Base-by-base conservation (phyloP, 1,140 invertebrate species). In the Penaeus chinensis region DNA sequence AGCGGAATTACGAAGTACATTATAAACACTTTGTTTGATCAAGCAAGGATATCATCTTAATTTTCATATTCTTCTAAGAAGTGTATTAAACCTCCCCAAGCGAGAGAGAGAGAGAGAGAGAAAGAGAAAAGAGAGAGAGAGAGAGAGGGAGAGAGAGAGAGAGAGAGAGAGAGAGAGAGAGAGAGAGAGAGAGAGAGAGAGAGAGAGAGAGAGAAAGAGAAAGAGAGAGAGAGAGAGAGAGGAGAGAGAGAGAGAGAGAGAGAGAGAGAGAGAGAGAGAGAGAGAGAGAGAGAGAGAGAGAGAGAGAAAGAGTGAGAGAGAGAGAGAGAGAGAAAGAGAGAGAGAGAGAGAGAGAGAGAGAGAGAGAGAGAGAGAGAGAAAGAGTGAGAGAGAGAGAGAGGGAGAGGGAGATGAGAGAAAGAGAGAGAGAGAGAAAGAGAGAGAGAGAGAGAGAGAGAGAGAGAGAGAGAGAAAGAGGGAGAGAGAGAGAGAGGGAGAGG, bases 351-450 rank as follows among this genome's bases (percentile, higher is more conserved):
- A 47, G 47, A 60, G 27, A n/a, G 60, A 69, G 65, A 19, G 27
- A 24, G 61, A 24, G 66, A 54, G n/a, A 71, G n/a, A 74, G 32
- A 66, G 27, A 66, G 24, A 69, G 27, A 20, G 32, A 32, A 47
- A 18, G 27, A 78, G 37, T 61, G n/a, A 63, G 61, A 16, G n/a
- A 37, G 24, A 32, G 71, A 2, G 71, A 74, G 24, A 5, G 5
- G 71, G 5, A 32, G 69, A 37, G 37, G 81, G 47, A 65, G 69
- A 65, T 47, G 82, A 71, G 65, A 71, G 81, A 71, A 63, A 71
- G 65, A 71, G 65, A 83, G 65, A 71, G 65, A 83, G 65, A 83
- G 65, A 83, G 82, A 54, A 62, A 71, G 65, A 71, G 82, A 54
- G 62, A 37, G 54, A 37, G 80, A 37, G 80, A 63, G 80, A 37